Evolutionary conservation across 2,888 invertebrate species (phyloP).

Genomic region (Drosophila meridiana): DNA sequence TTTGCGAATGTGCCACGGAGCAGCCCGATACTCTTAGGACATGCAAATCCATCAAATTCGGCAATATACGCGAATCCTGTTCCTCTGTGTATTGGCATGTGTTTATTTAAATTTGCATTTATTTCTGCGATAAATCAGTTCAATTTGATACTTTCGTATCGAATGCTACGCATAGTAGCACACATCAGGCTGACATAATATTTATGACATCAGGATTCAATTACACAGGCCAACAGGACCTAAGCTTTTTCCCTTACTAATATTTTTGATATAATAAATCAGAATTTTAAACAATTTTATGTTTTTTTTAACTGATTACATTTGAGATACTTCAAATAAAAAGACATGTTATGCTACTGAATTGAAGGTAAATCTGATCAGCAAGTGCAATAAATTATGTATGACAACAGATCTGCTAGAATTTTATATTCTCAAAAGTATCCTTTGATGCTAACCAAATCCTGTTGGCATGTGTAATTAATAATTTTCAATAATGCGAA

Average conservation of each 20-base stretch:
- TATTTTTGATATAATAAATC: no score
- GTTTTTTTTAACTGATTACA: no score
- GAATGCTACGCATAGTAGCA: neutral
- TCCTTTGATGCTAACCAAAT: neutral
- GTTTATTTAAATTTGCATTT: constrained; percentile 31
- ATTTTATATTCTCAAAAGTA: neutral
- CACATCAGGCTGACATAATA: neutral
- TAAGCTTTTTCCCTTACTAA: no score
- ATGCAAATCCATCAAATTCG: constrained; percentile 48
- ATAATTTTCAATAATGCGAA: constrained; percentile 31
- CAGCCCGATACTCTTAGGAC: constrained; percentile 47
- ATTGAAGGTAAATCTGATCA: neutral
- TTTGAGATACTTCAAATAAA: no score
- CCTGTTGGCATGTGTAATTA: constrained; percentile 9
- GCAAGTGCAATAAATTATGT: neutral
- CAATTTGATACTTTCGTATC: constrained; percentile 43
- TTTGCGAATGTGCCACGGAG: constrained; percentile 47
- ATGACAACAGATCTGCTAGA: neutral
- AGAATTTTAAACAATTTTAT: neutral
- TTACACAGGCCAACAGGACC: neutral
- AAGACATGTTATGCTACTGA: neutral
- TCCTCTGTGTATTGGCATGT: constrained; percentile 6
- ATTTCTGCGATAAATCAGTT: constrained; percentile 53
- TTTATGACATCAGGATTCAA: neutral
- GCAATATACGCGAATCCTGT: constrained; percentile 48